A percentile compares a stretch with the other conserved stretches of the same genome.
These are phyloP conservation scores for Aurelia sp. DNA, from an alignment of 30 jellyfish, hydroid and myxozoan genomes.

Conservation along the genomic window DNA sequence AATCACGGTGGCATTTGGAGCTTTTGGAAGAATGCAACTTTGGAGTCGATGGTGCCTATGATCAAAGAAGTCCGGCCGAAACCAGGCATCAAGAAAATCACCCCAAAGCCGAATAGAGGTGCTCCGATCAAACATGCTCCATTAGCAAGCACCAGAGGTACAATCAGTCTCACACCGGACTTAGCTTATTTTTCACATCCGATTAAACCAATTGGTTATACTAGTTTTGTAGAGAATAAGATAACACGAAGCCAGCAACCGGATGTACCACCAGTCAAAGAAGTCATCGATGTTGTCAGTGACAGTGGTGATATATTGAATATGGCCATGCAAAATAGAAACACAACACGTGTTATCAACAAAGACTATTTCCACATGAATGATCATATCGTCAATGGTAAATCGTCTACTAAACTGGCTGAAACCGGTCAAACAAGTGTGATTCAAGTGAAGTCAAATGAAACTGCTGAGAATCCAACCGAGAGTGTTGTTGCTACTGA, in stretches of 20 bases:
- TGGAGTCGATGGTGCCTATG: conserved; percentile 54
- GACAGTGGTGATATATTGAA: conserved; percentile 64
- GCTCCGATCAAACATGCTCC: background rate
- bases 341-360: conserved; percentile 60
- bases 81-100: background rate
- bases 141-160: conserved; percentile 30
- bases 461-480: conserved; percentile 69
- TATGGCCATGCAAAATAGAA: conserved; percentile 68
- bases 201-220: background rate
- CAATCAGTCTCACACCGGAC: conserved; percentile 59
- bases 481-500: conserved; percentile 41
- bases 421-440: conserved; percentile 67
- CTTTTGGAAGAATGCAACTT: conserved; percentile 73
- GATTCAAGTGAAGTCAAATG: conserved; percentile 67
- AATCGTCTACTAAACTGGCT: conserved; percentile 68
- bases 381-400: conserved; percentile 54
- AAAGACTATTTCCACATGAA: conserved; percentile 66
- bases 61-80: conserved; percentile 33
- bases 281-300: conserved; percentile 79
- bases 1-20: conserved; percentile 92
- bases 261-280: conserved; percentile 35
- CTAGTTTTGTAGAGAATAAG: conserved; percentile 17
- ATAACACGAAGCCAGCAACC: conserved; percentile 45
- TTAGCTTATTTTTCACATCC: background rate
- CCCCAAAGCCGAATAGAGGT: background rate